Base-by-base conservation (phyloP, 2,113 vertebrate species). In the Cryptotis parvus region DNA sequence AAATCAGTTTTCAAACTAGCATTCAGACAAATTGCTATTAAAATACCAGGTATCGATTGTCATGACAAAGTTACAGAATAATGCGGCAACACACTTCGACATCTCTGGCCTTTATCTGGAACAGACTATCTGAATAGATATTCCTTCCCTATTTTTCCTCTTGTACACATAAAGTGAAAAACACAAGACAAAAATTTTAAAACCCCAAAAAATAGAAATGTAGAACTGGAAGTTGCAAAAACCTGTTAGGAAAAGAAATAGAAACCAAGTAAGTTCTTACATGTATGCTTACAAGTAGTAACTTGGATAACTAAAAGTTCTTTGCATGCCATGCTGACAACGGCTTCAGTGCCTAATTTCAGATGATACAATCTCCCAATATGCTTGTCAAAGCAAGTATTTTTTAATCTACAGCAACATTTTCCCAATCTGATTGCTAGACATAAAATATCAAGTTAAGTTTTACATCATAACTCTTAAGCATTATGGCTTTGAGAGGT, bases 11-110 rank as follows among this genome's bases (percentile, higher is more conserved):
- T 90, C 55, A 77, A 91, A 41, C 4, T 90, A 85, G 68, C 83
- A 81, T 89, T 94, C 86, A 95, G 75, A 82, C 43, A 84, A 89
- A 39, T 91, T 85, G 35, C 26, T 94, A 55, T 91, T 82, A 29
- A 80, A 80, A 69, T 55, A 49, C 7, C 10, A 33, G 20, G 43
- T 77, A 83, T 24, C 69, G 78, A 74, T 6, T 89, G 68, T 26
- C 29, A 69, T 0, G 1, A 58, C 75, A 93, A 88, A 58, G 20
- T n/a, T 49, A 69, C 5, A 22, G 61, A 68, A 43, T n/a, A 75
- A 77, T 70, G 73, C 49, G 68, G 26, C 16, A 87, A 90, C 77
- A 41, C 18, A 49, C 26, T 74, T n/a, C 12, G 43, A 82, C 7
- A 91, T 2, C 22, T 75, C 41, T 80, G 20, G 45, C 33, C 88